phyloP scores from a whole-genome alignment of 2,888 invertebrate species.

The Caenorhabditis sp. region DNA sequence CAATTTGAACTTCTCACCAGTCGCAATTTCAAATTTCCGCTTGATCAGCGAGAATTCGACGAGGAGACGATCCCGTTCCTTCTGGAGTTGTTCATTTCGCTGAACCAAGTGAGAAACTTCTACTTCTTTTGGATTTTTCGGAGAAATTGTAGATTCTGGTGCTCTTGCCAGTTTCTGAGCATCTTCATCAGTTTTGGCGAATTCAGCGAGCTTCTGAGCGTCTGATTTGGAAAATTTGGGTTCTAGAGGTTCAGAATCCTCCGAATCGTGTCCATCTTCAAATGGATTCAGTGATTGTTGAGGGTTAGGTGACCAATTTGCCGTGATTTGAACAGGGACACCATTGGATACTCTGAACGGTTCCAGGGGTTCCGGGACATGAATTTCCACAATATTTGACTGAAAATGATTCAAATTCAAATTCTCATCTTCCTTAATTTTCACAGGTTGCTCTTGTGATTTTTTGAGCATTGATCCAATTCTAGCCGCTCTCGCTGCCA shows the following conservation, averaged over 20 bases:
- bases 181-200: neutral
- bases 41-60: constrained; percentile 66
- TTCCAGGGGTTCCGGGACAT: neutral
- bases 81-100: constrained; percentile 44
- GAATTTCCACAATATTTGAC: constrained; percentile 2
- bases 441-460: neutral
- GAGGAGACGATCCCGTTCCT: constrained; percentile 62
- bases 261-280: constrained; percentile 16
- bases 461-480: neutral
- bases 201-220: neutral
- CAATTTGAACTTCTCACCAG: constrained; percentile 13
- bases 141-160: no score
- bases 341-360: no score
- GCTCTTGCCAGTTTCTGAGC: neutral
- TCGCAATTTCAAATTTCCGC: constrained; percentile 45
- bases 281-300: constrained; percentile 21
- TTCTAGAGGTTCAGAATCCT: constrained; percentile 9
- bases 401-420: neutral
- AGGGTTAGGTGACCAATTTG: no score
- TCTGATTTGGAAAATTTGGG: constrained; percentile 2
- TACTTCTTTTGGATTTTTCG: neutral
- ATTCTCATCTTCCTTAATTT: neutral
- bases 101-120: constrained; percentile 9
- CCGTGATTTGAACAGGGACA: no score
- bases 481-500: constrained; percentile 28